Evolutionary conservation across 2,888 invertebrate genomes (phyloP).

Genomic region (Pristionchus arcanus): DNA sequence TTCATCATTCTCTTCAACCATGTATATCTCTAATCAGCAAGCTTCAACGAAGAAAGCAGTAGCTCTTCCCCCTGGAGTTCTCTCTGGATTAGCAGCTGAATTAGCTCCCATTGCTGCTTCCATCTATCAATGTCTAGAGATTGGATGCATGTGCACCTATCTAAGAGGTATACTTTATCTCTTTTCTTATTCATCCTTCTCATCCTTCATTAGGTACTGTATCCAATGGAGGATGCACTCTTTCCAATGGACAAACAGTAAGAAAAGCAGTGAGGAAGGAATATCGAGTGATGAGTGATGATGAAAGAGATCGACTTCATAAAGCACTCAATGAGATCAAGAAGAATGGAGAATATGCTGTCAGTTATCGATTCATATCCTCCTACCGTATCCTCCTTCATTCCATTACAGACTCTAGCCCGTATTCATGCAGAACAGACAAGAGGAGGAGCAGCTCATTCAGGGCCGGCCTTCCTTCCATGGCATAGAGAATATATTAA

Average conservation of each 20-base stretch:
- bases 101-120: conserved; percentile 74
- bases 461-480: conserved; percentile 75
- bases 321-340: conserved; percentile 45
- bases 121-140: conserved; percentile 76
- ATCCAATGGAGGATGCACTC: conserved; percentile 52
- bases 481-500: conserved; percentile 77
- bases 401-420: conserved; percentile 57
- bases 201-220: conserved; percentile 31
- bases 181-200: background rate
- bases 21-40: background rate
- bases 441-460: conserved; percentile 73
- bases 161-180: conserved; percentile 65
- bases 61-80: conserved; percentile 70
- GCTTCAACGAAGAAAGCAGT: conserved; percentile 65
- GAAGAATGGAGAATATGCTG: conserved; percentile 45
- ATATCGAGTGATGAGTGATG: conserved; percentile 50
- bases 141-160: conserved; percentile 75
- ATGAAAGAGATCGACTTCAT: conserved; percentile 45
- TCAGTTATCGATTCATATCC: background rate
- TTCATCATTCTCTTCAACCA: too few relatives aligned
- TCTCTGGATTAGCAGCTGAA: conserved; percentile 70
- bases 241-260: conserved; percentile 44
- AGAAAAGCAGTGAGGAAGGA: conserved; percentile 51
- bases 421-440: conserved; percentile 71
- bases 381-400: background rate